Conservation (phyloP, 1,140 invertebrate genomes). For the Procambarus clarkii region DNA sequence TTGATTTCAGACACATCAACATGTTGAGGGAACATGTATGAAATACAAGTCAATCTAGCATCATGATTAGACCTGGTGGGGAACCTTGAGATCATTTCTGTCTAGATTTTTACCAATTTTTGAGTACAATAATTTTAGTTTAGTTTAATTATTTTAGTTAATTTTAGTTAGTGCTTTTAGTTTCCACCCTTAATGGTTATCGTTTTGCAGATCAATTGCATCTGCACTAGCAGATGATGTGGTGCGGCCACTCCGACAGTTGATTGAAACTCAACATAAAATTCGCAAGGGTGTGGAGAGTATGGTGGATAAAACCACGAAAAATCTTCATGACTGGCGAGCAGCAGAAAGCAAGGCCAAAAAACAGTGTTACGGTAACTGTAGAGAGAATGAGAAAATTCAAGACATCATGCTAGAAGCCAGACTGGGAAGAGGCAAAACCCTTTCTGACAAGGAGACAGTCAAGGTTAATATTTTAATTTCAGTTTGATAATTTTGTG, state of each 20-base stretch:
- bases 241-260: constrained; percentile 88
- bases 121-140: too few relatives aligned
- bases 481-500: too few relatives aligned
- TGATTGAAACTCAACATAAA: constrained; percentile 84
- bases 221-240: constrained; percentile 89
- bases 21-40: too few relatives aligned
- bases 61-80: too few relatives aligned
- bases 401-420: constrained; percentile 82
- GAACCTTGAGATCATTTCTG: too few relatives aligned
- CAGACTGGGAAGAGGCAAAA: constrained; percentile 75
- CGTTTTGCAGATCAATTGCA: constrained; percentile 82
- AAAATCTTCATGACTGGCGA: constrained; percentile 89
- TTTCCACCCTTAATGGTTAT: too few relatives aligned
- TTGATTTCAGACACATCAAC: too few relatives aligned
- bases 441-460: constrained; percentile 83
- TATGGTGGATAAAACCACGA: constrained; percentile 90
- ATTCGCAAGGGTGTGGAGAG: constrained; percentile 85
- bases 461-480: constrained; percentile 77
- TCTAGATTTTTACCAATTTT: too few relatives aligned
- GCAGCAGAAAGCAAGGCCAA: constrained; percentile 88
- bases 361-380: constrained; percentile 87
- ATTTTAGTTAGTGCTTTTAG: too few relatives aligned
- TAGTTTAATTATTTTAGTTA: too few relatives aligned
- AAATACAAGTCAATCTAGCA: too few relatives aligned
- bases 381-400: constrained; percentile 91